Percentiles rank a stretch among this genome's conserved stretches.
These are phyloP conservation scores for Bagarius yarrelli DNA, from an alignment of 2,113 vertebrate species.

Conservation along the genomic window DNA sequence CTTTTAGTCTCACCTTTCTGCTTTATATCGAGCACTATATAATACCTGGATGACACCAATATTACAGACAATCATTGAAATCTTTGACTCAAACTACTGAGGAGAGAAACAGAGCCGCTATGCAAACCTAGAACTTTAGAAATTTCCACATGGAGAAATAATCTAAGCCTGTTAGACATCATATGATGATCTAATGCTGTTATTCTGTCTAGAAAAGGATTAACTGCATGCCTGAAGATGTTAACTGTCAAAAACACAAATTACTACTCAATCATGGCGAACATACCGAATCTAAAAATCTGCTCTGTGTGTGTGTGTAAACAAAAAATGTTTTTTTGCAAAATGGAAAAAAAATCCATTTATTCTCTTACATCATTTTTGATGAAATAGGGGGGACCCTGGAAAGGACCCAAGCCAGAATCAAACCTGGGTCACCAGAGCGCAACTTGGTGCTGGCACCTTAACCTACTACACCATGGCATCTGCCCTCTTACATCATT, in stretches of 20 bases:
- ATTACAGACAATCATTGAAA: not conserved
- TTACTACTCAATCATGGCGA: not conserved
- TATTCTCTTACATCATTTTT: too few species aligned
- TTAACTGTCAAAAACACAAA: conserved; percentile 1
- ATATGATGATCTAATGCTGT: not conserved
- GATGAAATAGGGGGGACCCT: too few species aligned
- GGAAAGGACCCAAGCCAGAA: too few species aligned
- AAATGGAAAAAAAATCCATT: too few species aligned
- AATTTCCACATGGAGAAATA: not conserved
- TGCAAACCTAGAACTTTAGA: not conserved
- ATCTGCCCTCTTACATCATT: too few species aligned
- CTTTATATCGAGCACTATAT: not conserved
- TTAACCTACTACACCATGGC: too few species aligned
- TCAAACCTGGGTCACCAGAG: too few species aligned
- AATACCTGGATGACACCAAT: not conserved
- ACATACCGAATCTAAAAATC: not conserved
- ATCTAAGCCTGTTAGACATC: not conserved
- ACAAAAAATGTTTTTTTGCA: too few species aligned
- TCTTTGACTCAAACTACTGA: not conserved
- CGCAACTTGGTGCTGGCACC: too few species aligned
- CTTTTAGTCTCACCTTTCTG: not conserved
- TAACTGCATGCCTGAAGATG: not conserved
- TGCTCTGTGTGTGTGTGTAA: not conserved
- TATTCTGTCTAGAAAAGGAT: not conserved
- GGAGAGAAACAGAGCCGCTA: too few species aligned